A percentile compares a stretch with the other conserved stretches of the same genome.
These are phyloP conservation scores for Sporophila hypoxantha DNA, from an alignment of 2,113 vertebrate genomes.

Conservation along the genomic window DNA sequence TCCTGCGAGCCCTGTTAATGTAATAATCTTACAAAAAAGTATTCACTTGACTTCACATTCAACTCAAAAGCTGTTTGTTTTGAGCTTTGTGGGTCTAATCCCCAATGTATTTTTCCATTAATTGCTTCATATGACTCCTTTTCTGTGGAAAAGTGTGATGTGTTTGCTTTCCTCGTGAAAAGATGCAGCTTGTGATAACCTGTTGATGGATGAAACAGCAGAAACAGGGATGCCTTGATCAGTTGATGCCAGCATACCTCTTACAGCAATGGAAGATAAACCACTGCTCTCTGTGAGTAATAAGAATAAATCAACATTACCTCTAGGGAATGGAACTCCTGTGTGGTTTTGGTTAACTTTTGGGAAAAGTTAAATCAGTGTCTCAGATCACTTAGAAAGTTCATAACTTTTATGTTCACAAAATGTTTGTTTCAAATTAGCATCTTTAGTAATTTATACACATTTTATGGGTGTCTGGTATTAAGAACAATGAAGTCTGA, in stretches of 20 bases:
- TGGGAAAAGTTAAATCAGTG: neutral
- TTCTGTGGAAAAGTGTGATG: neutral
- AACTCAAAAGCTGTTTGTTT: neutral
- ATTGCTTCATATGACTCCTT: neutral
- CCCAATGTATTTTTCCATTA: neutral
- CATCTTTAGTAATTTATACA: neutral
- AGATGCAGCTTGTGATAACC: neutral
- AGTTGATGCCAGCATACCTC: neutral
- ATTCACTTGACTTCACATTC: neutral
- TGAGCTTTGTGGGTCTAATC: neutral
- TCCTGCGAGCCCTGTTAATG: neutral
- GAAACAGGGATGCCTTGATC: neutral
- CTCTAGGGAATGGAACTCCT: neutral
- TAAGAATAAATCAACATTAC: neutral
- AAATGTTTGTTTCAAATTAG: neutral
- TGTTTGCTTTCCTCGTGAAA: neutral
- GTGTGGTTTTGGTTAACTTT: neutral
- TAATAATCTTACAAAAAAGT: neutral
- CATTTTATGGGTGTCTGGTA: neutral
- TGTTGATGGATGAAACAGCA: neutral
- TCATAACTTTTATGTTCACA: neutral
- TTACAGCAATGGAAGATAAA: neutral
- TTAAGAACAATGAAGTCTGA: neutral
- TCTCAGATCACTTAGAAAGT: neutral
- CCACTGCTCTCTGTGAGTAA: neutral